A percentile compares a stretch with the other conserved stretches of the same genome.
Evolutionary conservation across 2,888 invertebrate genomes (phyloP).

Genomic region (Pristionchus japonicus): DNA sequence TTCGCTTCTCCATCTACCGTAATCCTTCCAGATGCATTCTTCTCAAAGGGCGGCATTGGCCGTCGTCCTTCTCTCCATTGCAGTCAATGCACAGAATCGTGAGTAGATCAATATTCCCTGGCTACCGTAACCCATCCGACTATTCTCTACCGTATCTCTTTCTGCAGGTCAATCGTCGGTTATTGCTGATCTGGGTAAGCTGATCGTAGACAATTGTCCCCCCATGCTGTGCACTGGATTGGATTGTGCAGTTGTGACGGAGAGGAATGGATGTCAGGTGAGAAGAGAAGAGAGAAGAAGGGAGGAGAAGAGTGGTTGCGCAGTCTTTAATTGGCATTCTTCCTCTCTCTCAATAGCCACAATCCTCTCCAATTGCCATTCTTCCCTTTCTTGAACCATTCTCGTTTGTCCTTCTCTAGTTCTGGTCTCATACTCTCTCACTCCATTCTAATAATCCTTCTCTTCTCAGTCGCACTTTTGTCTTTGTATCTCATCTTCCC

Average conservation of each 20-base stretch:
- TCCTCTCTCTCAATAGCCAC: background rate
- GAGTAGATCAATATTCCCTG: background rate
- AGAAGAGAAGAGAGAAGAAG: background rate
- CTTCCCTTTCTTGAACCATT: constrained; percentile 7
- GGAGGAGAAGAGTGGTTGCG: background rate
- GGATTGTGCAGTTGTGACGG: constrained; percentile 74
- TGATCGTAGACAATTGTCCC: constrained; percentile 75
- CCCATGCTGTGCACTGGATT: constrained; percentile 75
- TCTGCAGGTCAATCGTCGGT: constrained; percentile 62
- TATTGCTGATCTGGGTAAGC: constrained; percentile 73
- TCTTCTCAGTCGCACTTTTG: constrained; percentile 11
- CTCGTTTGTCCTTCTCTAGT: background rate
- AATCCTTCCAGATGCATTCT: constrained; percentile 25
- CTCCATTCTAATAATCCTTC: constrained; percentile 1
- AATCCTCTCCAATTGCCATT: background rate
- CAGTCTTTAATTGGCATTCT: background rate
- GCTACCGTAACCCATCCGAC: background rate
- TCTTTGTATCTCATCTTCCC: constrained; percentile 26
- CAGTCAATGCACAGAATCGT: constrained; percentile 35
- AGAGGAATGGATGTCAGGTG: constrained; percentile 74
- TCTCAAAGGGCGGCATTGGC: background rate
- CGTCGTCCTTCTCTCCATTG: background rate
- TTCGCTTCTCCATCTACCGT: background rate
- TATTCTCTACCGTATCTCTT: no score
- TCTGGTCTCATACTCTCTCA: background rate